Evolutionary conservation across 2,113 vertebrate species (phyloP).

Genomic region (Trinectes maculatus): DNA sequence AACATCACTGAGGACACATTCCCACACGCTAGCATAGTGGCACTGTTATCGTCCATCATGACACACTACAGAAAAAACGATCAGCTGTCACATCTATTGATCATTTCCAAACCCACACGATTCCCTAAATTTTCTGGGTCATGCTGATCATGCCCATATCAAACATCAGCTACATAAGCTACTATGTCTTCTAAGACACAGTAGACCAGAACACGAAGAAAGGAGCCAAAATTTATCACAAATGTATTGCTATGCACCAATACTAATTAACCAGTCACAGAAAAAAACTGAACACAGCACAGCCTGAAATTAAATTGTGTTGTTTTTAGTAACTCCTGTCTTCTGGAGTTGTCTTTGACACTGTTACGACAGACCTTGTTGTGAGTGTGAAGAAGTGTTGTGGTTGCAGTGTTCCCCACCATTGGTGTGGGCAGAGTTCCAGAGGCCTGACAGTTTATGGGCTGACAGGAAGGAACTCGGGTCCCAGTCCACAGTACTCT

Average conservation of each 20-base stretch:
- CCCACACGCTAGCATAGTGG: too few species aligned
- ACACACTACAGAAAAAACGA: too few species aligned
- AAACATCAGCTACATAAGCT: too few species aligned
- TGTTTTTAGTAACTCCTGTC: constrained; percentile 4
- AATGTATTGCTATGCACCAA: background rate
- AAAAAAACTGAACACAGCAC: background rate
- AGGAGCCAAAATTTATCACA: constrained; percentile 11
- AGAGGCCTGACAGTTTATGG: constrained; percentile 97
- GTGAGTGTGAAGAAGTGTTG: constrained; percentile 82
- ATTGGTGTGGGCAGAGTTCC: constrained; percentile 94
- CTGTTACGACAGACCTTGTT: constrained; percentile 84
- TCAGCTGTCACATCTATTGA: too few species aligned
- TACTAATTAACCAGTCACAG: background rate
- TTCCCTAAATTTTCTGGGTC: too few species aligned
- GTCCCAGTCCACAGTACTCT: constrained; percentile 97
- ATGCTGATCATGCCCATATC: too few species aligned
- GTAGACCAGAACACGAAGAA: constrained; percentile 17
- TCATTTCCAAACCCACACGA: too few species aligned
- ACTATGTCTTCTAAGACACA: background rate
- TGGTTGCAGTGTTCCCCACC: constrained; percentile 88
- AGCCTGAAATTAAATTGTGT: background rate
- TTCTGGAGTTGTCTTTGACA: constrained; percentile 3
- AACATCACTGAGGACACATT: too few species aligned
- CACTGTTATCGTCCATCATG: too few species aligned
- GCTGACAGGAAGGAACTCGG: constrained; percentile 98